Base-by-base conservation (phyloP, 2,797 vertebrate species). In the Oreochromis mossambicus region DNA sequence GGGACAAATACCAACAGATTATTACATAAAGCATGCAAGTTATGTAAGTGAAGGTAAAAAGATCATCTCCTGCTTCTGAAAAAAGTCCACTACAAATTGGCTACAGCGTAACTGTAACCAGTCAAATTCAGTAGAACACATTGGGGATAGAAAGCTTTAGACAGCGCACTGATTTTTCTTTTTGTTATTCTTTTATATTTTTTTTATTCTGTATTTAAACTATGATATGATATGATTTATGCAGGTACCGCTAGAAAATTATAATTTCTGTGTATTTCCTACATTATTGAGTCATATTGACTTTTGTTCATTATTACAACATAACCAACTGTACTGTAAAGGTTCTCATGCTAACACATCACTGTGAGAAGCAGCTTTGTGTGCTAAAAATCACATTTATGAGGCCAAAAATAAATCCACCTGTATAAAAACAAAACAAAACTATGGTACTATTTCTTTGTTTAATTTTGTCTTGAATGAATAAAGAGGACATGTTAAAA, bases 251-350 rank as follows among this genome's bases (percentile, higher is more conserved):
- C 86, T 84, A 85, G 21, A 79, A 73, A 80, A 82, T 77, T 24
- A 81, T 77, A 4, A 87, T 92, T 88, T 87, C 73, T 29, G 29
- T 88, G 81, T 87, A 89, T 90, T 79, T 91, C 78, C 56, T 88
- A 70, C 88, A 82, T 94, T 91, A 91, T 8, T 96, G 95, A 96
- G 96, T 98, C 97, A 98, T 95, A 97, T 95, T 98, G 97, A 98
- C 97, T 98, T 90, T 66, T 87, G 83, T 79, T 21, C 92, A 88
- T 83, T 86, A 56, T 77, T 77, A 66, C 55, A 84, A 77, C 66
- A 91, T 78, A 91, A 77, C 79, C 66, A 85, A 85, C 83, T 96
- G 92, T 91, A 95, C 79, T 96, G 84, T 86, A 58, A 82, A 89
- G 95, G 79, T 94, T 90, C 81, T 91, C 89, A 90, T 81, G 91